A percentile compares a stretch with the other conserved stretches of the same genome.
phyloP scores from a whole-genome alignment of 92 coral and sea anemone species.

The Actinernus sp. region DNA sequence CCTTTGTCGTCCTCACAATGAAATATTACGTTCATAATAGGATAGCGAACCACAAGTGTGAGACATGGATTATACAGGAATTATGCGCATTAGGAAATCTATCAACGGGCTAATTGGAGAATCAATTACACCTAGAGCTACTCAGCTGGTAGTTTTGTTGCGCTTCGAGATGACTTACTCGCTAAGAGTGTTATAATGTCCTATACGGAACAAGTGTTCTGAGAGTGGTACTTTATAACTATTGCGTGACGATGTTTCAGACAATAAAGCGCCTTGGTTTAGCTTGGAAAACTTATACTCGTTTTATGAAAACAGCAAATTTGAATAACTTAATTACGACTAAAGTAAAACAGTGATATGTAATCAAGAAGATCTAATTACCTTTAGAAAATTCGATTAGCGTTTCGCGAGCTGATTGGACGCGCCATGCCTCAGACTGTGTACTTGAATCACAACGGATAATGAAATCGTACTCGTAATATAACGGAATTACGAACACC shows the following conservation, averaged over 20 bases:
- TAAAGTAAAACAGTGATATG: conserved; percentile 73
- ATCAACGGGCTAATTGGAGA: conserved; percentile 92
- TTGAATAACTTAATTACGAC: conserved; percentile 83
- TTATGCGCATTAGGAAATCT: conserved; percentile 89
- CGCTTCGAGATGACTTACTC: no score
- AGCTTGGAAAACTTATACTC: neutral
- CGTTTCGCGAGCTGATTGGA: conserved; percentile 58
- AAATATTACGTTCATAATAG: conserved; percentile 75
- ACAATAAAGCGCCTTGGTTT: neutral
- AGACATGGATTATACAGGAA: conserved; percentile 79
- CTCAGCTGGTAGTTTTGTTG: conserved; percentile 18
- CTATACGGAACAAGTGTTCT: no score
- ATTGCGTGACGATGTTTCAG: no score
- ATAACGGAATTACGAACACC: no score
- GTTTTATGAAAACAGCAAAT: conserved; percentile 75
- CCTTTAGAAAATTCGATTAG: conserved; percentile 71
- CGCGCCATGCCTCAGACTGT: no score
- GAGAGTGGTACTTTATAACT: no score
- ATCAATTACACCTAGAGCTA: conserved; percentile 58
- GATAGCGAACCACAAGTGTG: conserved; percentile 75
- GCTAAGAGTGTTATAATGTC: no score
- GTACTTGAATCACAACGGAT: no score
- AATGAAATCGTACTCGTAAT: no score
- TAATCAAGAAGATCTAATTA: conserved; percentile 79
- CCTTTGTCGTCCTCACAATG: conserved; percentile 60